A percentile compares a stretch with the other conserved stretches of the same genome.
Conservation (phyloP, 2,888 invertebrate genomes). For the Melolontha melolontha region DNA sequence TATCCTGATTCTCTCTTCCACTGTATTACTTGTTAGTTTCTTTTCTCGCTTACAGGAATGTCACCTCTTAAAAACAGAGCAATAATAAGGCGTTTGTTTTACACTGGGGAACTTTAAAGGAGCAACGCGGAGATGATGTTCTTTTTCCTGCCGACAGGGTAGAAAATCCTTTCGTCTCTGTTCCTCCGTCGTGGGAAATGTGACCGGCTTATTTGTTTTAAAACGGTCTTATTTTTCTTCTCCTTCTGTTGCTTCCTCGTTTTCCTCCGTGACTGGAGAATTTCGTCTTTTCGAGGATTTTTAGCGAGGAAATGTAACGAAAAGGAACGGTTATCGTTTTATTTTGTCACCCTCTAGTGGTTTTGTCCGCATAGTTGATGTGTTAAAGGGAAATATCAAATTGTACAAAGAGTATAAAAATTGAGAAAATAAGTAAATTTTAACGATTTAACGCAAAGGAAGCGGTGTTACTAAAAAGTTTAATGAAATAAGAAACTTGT, state of each 20-base stretch:
- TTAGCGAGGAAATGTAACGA: conserved; percentile 16
- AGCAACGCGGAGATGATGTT: neutral
- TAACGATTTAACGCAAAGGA: conserved; percentile 27
- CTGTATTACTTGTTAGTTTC: no score
- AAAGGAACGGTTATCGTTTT: conserved; percentile 30
- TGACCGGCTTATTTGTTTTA: conserved; percentile 29
- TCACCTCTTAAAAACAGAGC: neutral
- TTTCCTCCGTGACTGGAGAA: neutral
- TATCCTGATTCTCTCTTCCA: no score
- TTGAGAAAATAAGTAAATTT: conserved; percentile 28
- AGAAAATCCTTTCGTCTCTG: no score
- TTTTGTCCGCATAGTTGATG: conserved; percentile 17
- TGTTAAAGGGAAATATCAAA: conserved; percentile 18
- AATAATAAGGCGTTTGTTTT: conserved; percentile 3
- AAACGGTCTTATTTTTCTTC: neutral
- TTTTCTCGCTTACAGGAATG: neutral
- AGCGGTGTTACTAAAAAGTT: neutral
- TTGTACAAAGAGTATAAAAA: conserved; percentile 9
- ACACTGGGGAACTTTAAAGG: conserved; percentile 2
- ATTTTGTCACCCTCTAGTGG: conserved; percentile 22
- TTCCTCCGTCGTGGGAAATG: conserved; percentile 5
- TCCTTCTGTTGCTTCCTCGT: conserved; percentile 1
- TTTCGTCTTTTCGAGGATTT: conserved; percentile 7
- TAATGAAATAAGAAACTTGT: no score
- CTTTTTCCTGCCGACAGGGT: no score